Base-by-base conservation (phyloP, 2,113 vertebrate genomes). In the Sarotherodon lohbergeri region DNA sequence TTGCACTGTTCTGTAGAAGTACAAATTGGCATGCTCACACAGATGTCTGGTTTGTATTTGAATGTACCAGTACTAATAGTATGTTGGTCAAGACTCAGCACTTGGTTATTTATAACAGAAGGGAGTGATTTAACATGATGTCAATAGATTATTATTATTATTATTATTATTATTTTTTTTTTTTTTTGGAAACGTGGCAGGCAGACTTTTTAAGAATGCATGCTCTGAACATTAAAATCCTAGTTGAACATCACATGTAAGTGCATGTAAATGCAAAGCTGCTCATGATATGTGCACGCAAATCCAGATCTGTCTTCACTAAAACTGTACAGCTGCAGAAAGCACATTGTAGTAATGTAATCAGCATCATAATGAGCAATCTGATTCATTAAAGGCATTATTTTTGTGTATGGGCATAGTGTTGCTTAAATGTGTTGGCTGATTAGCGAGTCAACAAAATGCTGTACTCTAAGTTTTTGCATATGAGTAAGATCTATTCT, bases 1-100 rank as follows among this genome's bases (percentile, higher is more conserved):
- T 95, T 96, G 95, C 95, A 96, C 94, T 95, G 96, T 96, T 94
- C 93, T 91, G 86, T 95, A 94, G 93, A 93, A 50, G 84, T 90
- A 91, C 91, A 92, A 93, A 90, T 91, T 87, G 88, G 94, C 95
- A 96, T 94, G 94, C 89, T 91, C 76, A 89, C 56, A 61, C 92
- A 88, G 78, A 92, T 87, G 94, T 94, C 91, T 89, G 89, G 84
- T 94, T 93, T 94, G 92, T 93, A 94, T 95, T 93, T 96, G 95
- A 97, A 96, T 96, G 96, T 97, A 96, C 93, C 86, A 89, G 90
- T 95, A 93, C 85, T 93, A 86, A 90, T 93, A 85, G 86, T 92
- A 92, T 86, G 85, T 94, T 83, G 93, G 90, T 93, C 71, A 88
- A 73, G 68, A 89, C 90, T 86, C 90, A 94, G 94, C 91, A 94